Conservation (phyloP, 1,140 invertebrate genomes). For the Caerostris darwini region DNA sequence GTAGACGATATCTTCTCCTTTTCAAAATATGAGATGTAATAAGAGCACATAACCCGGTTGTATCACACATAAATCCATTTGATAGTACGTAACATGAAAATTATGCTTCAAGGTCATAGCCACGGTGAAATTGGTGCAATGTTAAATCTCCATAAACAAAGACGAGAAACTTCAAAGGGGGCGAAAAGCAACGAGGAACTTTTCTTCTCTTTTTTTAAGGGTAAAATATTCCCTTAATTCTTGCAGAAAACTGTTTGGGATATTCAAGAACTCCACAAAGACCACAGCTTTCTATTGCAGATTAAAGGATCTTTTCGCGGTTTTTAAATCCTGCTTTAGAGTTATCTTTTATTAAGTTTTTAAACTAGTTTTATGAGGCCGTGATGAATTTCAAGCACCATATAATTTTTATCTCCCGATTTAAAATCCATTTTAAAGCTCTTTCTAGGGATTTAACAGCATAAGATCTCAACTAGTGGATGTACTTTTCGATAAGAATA, state of each 20-base stretch:
- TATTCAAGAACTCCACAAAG: background rate
- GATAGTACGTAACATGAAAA: conserved; percentile 76
- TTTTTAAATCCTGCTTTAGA: conserved; percentile 61
- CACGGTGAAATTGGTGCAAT: conserved; percentile 20
- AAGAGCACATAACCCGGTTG: conserved; percentile 72
- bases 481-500: background rate
- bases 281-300: conserved; percentile 21
- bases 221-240: conserved; percentile 39
- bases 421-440: conserved; percentile 24
- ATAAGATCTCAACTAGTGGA: background rate
- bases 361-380: conserved; percentile 45
- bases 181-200: conserved; percentile 48
- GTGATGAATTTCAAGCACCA: conserved; percentile 57
- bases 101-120: conserved; percentile 52
- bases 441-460: background rate
- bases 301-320: conserved; percentile 45
- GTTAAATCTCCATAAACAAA: conserved; percentile 73
- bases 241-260: background rate
- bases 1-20: conserved; percentile 66
- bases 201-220: conserved; percentile 1
- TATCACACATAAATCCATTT: conserved; percentile 77
- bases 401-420: conserved; percentile 48
- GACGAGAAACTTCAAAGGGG: conserved; percentile 52
- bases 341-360: conserved; percentile 51
- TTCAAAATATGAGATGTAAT: conserved; percentile 77